These are phyloP conservation scores for Coryphaenoides rupestris DNA, from an alignment of 2,113 vertebrate species.

Conservation along the genomic window DNA sequence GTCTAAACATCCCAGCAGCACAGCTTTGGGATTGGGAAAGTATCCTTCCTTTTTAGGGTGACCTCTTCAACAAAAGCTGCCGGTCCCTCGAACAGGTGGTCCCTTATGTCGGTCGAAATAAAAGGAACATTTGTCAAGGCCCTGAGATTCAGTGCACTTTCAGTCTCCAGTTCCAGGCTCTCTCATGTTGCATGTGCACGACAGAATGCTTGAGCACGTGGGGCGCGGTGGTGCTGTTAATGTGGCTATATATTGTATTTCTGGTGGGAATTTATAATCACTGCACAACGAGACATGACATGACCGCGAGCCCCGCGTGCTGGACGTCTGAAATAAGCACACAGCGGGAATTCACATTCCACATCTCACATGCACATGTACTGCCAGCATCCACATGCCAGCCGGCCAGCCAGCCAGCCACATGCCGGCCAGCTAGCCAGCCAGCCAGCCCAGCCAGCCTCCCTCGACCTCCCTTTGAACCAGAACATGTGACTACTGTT, in stretches of 20 bases:
- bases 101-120: conserved; percentile 63
- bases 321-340: neutral
- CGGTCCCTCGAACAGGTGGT: conserved; percentile 75
- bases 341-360: conserved; percentile 49
- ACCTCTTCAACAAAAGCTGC: conserved; percentile 71
- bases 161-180: conserved; percentile 24
- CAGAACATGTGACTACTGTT: conserved; percentile 61
- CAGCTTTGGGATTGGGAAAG: conserved; percentile 64
- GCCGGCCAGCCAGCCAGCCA: too few relatives aligned
- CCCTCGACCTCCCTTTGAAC: conserved; percentile 65
- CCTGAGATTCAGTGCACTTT: conserved; percentile 43
- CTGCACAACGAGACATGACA: neutral
- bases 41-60: conserved; percentile 53
- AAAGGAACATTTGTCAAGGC: conserved; percentile 68
- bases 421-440: too few relatives aligned
- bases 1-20: conserved; percentile 27
- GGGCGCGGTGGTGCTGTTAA: too few relatives aligned
- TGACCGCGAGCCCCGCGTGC: neutral
- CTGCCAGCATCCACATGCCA: too few relatives aligned
- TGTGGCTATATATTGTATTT: too few relatives aligned
- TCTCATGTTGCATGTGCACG: conserved; percentile 11
- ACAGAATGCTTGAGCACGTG: too few relatives aligned
- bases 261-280: neutral
- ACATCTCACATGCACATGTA: conserved; percentile 43
- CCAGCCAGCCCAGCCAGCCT: too few relatives aligned